Evolutionary conservation across 2,888 invertebrate genomes (phyloP).

Genomic region (Drosophila mimica): DNA sequence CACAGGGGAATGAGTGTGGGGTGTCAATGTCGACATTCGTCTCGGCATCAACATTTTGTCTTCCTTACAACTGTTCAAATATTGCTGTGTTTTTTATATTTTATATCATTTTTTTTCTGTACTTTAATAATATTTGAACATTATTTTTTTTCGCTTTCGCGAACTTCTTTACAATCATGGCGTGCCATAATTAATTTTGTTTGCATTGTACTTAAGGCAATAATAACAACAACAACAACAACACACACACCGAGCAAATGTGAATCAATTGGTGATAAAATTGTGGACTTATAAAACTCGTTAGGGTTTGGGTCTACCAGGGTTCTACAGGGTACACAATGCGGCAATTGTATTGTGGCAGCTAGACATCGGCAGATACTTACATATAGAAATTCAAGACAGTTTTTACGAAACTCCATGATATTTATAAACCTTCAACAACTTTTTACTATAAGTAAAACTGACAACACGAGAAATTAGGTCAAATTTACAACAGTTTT

Average conservation of each 20-base stretch:
- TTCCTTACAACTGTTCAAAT: conserved; percentile 77
- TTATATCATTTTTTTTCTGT: conserved; percentile 18
- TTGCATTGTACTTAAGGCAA: conserved; percentile 63
- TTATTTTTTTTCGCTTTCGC: conserved; percentile 29
- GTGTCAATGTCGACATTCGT: conserved; percentile 3
- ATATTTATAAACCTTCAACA: not conserved
- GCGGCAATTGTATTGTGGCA: conserved; percentile 10
- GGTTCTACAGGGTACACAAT: conserved; percentile 10
- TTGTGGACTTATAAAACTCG: conserved; percentile 10
- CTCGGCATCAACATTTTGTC: conserved; percentile 33
- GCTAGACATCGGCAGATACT: not conserved
- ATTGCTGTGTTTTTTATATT: conserved; percentile 27
- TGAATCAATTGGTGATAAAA: conserved; percentile 46
- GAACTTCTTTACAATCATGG: conserved; percentile 58
- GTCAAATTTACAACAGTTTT: not conserved
- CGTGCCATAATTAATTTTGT: conserved; percentile 63
- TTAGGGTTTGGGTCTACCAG: conserved; percentile 8
- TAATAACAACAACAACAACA: conserved; percentile 29
- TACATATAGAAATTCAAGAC: not conserved
- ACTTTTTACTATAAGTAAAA: not conserved
- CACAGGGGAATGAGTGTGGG: not conserved
- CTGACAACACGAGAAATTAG: not conserved
- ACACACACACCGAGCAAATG: conserved; percentile 1
- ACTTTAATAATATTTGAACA: conserved; percentile 51
- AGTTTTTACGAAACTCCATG: not conserved